Evolutionary conservation across 2,797 vertebrate genomes (phyloP).

Genomic region (Sebastes matsubarae): DNA sequence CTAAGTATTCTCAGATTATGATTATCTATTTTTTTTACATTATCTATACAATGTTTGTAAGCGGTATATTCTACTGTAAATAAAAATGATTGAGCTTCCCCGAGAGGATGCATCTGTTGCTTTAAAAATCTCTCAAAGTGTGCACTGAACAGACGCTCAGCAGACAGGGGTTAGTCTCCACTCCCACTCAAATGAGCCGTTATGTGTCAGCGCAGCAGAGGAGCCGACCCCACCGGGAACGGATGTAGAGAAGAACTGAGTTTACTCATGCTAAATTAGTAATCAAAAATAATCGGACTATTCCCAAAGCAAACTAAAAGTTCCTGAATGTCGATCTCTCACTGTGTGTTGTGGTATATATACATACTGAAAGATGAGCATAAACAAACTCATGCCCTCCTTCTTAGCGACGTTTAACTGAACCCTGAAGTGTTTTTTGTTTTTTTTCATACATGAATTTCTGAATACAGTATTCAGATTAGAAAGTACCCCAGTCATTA

Average conservation of each 20-base stretch:
- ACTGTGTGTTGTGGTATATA: background rate
- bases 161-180: background rate
- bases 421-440: background rate
- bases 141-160: conserved; percentile 4
- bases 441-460: background rate
- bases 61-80: background rate
- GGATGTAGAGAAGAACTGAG: background rate
- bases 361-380: background rate
- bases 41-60: background rate
- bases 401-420: background rate
- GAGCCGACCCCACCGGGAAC: background rate
- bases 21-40: background rate
- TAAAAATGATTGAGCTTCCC: background rate
- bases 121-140: background rate
- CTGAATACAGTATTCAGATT: background rate
- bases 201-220: conserved; percentile 8
- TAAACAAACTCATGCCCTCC: background rate
- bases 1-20: background rate
- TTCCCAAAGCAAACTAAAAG: conserved; percentile 17
- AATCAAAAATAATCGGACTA: conserved; percentile 11
- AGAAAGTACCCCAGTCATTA: background rate
- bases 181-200: conserved; percentile 10
- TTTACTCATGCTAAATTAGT: conserved; percentile 1
- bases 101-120: background rate
- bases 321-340: background rate